Base-by-base conservation (phyloP, 2,888 invertebrate species). In the Dastarcus helophoroides region DNA sequence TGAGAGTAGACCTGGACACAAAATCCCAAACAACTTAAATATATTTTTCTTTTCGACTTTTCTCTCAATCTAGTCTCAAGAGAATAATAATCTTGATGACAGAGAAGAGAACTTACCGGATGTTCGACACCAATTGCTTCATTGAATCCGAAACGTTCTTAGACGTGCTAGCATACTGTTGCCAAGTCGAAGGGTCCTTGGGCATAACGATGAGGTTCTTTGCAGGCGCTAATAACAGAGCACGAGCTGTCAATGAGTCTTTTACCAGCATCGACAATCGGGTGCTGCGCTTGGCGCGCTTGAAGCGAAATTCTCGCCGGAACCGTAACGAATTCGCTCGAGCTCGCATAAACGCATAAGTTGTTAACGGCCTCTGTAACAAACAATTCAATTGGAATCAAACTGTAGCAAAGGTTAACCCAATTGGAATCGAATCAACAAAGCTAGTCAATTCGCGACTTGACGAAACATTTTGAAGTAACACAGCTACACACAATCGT, bases 101-200 rank as follows among this genome's bases (percentile, higher is more conserved):
- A n/a, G n/a, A 14, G 31, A 22, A 27, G 22, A 10, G n/a, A n/a
- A 43, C 53, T 46, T 54, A 79, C 72, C 84, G 77, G 46, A 95
- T 90, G 40, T 89, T 86, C 8, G 88, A 79, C 3, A 95, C 93
- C 3, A 98, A 71, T 7, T 79, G 76, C 63, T 97, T 97, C 54
- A 98, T 95, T 14, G 91, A 86, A 58, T 97, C 95, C 1, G 94
- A 94, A 1, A 98, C 94, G 29, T 79, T 81, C 58, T 91, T 94
- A 55, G 93, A 93, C 65, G 94, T 90, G 46, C 77, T 77, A 1
- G 95, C 93, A 37, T 98, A 74, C 35, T 80, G 71, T 57, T 94
- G 94, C 93, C 97, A 97, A 12, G 89, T 89, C 2, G 83, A 73
- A 2, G 93, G 84, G 63, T 97, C 95, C 41, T 81, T 79, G 0